Evolutionary conservation across 1,140 invertebrate genomes (phyloP), one percentile per base, ranked within the genome.

Genomic region (Homarus americanus): DNA sequence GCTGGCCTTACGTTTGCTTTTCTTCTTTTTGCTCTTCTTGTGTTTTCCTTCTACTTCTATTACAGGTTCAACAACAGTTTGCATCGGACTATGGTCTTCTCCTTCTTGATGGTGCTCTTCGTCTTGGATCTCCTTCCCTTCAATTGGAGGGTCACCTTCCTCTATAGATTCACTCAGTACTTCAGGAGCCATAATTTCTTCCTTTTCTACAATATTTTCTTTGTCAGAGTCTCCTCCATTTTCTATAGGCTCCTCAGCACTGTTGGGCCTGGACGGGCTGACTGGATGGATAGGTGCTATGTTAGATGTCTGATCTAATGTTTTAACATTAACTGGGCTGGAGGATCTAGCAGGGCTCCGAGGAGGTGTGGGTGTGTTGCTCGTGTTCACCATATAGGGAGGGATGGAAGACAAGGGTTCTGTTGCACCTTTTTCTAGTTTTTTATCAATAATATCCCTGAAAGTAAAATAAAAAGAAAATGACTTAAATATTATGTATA

Each of bases 21-120:
- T 90, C 49, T 83, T 90, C 72, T 90, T 90, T 32, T 83, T 90
- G 28, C 36, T 41, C 49, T 90, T 90, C n/a, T 78, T 75, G 15
- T 76, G 88, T 32, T 90, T 90, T 2, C 53, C 88, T n/a, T 90
- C 88, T 28, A 76, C 15, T 28, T 83, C 82, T 1, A 53, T 58
- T 3, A 10, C 49, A 15, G 38, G 9, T 28, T 90, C 87, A n/a
- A 58, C 12, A 17, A 72, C 28, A 69, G 63, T 28, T 32, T 79
- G 76, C 28, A 49, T 5, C 24, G 44, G 76, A 2, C 28, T 41
- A 10, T 79, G 76, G n/a, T 79, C 76, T 32, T 79, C 38, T 2
- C 28, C 32, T 20, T 41, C 58, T 0, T 84, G 82, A 32, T 20
- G 36, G 12, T 73, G 20, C n/a, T n/a, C 36, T 10, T 63, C 80